A percentile compares a stretch with the other conserved stretches of the same genome.
Evolutionary conservation across 1,140 invertebrate genomes (phyloP).

Genomic region (Drosophila nigromelanica): DNA sequence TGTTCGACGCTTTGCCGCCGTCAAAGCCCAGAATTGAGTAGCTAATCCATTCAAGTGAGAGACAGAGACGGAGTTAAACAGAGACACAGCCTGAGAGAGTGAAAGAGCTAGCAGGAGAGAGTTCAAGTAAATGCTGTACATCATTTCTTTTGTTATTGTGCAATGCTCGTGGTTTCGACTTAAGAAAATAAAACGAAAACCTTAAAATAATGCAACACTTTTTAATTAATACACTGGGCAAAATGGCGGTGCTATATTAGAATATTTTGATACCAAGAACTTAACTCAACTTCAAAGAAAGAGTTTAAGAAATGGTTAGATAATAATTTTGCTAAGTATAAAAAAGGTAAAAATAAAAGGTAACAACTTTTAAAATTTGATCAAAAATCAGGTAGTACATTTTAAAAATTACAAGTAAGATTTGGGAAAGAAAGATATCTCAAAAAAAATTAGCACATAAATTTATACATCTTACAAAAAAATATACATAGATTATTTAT

Average conservation of each 20-base stretch:
- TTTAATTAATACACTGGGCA: slow-evolving; percentile 2
- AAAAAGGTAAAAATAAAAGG: too few species aligned
- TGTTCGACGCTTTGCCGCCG: slow-evolving; percentile 63
- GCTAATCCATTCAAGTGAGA: slow-evolving; percentile 10
- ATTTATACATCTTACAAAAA: too few species aligned
- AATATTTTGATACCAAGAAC: neutral
- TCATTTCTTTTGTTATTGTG: slow-evolving; percentile 51
- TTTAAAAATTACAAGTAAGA: too few species aligned
- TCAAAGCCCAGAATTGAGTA: slow-evolving; percentile 50
- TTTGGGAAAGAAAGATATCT: too few species aligned
- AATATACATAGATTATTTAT: too few species aligned
- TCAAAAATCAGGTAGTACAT: too few species aligned
- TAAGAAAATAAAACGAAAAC: slow-evolving; percentile 62
- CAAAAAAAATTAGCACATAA: too few species aligned
- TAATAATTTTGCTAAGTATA: too few species aligned
- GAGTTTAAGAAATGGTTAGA: too few species aligned
- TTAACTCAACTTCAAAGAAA: neutral
- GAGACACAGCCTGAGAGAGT: slow-evolving; percentile 40
- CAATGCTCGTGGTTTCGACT: slow-evolving; percentile 59
- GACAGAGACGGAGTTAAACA: slow-evolving; percentile 21
- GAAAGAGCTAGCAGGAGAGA: slow-evolving; percentile 48
- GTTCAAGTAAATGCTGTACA: slow-evolving; percentile 61
- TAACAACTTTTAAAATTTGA: too few species aligned
- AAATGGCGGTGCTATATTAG: neutral
- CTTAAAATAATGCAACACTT: slow-evolving; percentile 25